phyloP scores from a whole-genome alignment of 2,888 invertebrate species.

The Archips crataeganus region DNA sequence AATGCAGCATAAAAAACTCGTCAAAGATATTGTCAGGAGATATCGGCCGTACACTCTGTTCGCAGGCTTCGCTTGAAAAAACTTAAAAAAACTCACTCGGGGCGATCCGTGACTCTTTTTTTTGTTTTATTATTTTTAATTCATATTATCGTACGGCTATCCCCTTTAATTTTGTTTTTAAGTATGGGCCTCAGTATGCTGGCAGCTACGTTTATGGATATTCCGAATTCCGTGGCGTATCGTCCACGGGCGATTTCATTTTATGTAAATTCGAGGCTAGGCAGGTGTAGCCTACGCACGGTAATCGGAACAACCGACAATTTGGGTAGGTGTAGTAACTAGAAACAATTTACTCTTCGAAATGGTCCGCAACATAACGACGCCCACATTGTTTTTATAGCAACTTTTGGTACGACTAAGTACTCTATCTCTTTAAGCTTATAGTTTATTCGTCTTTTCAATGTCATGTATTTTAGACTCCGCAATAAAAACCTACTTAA shows the following conservation, averaged over 20 bases:
- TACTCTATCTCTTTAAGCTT: not conserved
- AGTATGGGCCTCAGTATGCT: conserved; percentile 84
- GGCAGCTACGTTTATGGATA: conserved; percentile 84
- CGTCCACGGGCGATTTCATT: conserved; percentile 75
- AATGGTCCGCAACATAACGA: not conserved
- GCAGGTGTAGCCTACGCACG: conserved; percentile 56
- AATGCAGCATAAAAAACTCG: conserved; percentile 84
- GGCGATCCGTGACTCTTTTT: conserved; percentile 85
- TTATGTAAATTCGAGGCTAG: conserved; percentile 75
- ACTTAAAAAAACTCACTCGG: conserved; percentile 79
- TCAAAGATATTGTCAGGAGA: conserved; percentile 86
- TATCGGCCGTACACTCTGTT: conserved; percentile 73
- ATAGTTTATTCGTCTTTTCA: not conserved
- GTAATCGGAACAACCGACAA: conserved; percentile 44
- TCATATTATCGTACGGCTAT: conserved; percentile 86
- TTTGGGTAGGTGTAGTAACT: conserved; percentile 29
- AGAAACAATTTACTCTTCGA: conserved; percentile 21
- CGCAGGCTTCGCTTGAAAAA: conserved; percentile 80
- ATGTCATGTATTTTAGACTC: not conserved
- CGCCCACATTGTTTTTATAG: conserved; percentile 2
- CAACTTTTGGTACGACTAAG: conserved; percentile 2
- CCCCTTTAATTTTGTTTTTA: conserved; percentile 86
- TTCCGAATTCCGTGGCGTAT: conserved; percentile 82
- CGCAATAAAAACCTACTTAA: not conserved
- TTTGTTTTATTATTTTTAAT: conserved; percentile 86